Evolutionary conservation across 1,140 invertebrate species (phyloP), one percentile per base, ranked within the genome.

Genomic region (Cydia splendana): DNA sequence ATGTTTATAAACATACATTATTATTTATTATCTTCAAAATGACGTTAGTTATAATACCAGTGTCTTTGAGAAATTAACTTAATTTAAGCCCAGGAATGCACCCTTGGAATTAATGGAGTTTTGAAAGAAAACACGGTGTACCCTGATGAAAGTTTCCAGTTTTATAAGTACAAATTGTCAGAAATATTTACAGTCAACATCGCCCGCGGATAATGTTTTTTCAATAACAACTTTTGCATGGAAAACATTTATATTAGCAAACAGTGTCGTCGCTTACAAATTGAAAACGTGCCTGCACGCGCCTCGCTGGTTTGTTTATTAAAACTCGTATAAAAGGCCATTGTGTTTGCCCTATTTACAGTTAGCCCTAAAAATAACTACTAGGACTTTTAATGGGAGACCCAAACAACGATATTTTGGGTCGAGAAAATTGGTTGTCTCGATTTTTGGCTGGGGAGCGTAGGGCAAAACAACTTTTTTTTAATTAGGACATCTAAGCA

Each of bases 221-320:
- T 18, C 30, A 71, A 71, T 71, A 71, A 24, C 15, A 71, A 45
- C 67, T 71, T 76, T 69, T 69, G 75, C 57, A 65, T 76, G 30
- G 67, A 76, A 76, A 76, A 73, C 48, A 77, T 77, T 77, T 71
- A 77, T 77, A 65, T 77, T 77, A 71, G 76, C 69, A 77, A 77
- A 77, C 76, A 77, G 13, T 45, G 67, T 67, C 65, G 24, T 24
- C 20, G 30, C 76, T 48, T 15, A 38, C 24, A 77, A 77, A 77
- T 77, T 77, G 76, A 77, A 77, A 77, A 77, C 76, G 76, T 77
- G 76, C 76, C 51, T 57, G 20, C 28, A 13, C 65, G 45, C 67
- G 24, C 20, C 57, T 12, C 42, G 28, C 65, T 9, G 38, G 76
- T 73, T 73, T 77, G 75, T 76, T 76, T 75, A 75, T 75, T 62